Evolutionary conservation across 2,888 invertebrate genomes (phyloP), one percentile per base, ranked within the genome.

Genomic region (Luffia ferchaultella): DNA sequence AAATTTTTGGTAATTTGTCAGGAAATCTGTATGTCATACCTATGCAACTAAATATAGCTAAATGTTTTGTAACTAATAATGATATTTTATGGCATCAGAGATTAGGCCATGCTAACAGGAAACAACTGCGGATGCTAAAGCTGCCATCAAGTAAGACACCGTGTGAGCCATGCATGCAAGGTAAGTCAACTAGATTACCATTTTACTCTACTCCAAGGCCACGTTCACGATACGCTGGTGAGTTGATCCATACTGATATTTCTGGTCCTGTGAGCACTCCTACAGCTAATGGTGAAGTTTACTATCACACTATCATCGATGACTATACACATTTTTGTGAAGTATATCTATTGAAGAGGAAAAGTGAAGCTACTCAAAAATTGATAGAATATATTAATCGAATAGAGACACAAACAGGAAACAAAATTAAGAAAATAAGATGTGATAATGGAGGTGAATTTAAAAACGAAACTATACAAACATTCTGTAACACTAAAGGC

Each of bases 321-420:
- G 48, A 53, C 20, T 50, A 43, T 45, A 50, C 53, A 20, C 53
- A 53, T 41, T 50, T 49, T 18, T 30, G 20, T 17, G 48, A 49
- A 49, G 50, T 50, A 2, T 18, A 53, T 18, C 16, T 46, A 46
- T 19, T 50, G 16, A 45, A 46, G 18, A 16, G 12, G 1, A 53
- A 50, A 46, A 7, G n/a, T 49, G 48, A 53, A 50, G 53, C 53
- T 17, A 50, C 47, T n/a, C n/a, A n/a, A n/a, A n/a, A n/a, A n/a
- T n/a, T n/a, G n/a, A n/a, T n/a, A n/a, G n/a, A n/a, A n/a, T n/a
- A n/a, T n/a, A n/a, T n/a, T n/a, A n/a, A n/a, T n/a, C n/a, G n/a
- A n/a, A n/a, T n/a, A n/a, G n/a, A 18, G 19, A 50, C 16, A 17
- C 46, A 7, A 48, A n/a, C 50, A 42, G 45, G 50, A 20, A 20